Evolutionary conservation across 2,797 vertebrate species (phyloP).

Genomic region (Pseudocheirus occidentalis): DNA sequence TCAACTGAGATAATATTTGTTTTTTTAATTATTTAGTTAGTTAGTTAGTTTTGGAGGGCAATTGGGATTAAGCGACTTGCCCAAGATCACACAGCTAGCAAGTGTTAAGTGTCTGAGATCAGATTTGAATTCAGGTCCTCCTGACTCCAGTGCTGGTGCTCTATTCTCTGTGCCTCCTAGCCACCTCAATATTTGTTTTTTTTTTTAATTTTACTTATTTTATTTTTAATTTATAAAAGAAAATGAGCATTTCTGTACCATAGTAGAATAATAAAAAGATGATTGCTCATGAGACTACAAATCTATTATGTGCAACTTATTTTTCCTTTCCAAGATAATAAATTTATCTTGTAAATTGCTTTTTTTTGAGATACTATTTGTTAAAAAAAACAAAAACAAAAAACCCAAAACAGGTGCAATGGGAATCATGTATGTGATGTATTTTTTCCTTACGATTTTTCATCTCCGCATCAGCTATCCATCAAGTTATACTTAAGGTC

Average conservation of each 20-base stretch:
- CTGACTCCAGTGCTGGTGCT: too few relatives aligned
- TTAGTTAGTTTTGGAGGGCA: too few relatives aligned
- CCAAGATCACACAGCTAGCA: too few relatives aligned
- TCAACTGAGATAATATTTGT: background rate
- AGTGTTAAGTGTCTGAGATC: too few relatives aligned
- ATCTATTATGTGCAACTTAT: background rate
- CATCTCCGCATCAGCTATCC: slow-evolving; percentile 9
- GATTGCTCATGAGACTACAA: background rate
- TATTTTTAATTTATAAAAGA: background rate
- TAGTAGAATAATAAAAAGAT: background rate
- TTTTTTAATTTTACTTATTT: background rate
- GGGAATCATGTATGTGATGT: background rate
- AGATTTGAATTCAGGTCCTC: too few relatives aligned
- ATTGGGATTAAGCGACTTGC: too few relatives aligned
- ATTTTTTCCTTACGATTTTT: slow-evolving; percentile 45
- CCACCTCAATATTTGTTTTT: background rate
- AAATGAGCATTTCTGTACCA: background rate
- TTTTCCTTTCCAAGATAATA: background rate
- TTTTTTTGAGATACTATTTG: background rate
- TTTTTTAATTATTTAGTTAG: background rate
- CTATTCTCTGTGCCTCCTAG: too few relatives aligned
- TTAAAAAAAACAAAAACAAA: background rate
- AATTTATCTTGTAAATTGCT: background rate
- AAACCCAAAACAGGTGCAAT: slow-evolving; percentile 20
- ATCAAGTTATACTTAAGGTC: background rate